A percentile compares a stretch with the other conserved stretches of the same genome.
phyloP scores from a whole-genome alignment of 2,888 invertebrate genomes.

The Amphimallon solstitiale region DNA sequence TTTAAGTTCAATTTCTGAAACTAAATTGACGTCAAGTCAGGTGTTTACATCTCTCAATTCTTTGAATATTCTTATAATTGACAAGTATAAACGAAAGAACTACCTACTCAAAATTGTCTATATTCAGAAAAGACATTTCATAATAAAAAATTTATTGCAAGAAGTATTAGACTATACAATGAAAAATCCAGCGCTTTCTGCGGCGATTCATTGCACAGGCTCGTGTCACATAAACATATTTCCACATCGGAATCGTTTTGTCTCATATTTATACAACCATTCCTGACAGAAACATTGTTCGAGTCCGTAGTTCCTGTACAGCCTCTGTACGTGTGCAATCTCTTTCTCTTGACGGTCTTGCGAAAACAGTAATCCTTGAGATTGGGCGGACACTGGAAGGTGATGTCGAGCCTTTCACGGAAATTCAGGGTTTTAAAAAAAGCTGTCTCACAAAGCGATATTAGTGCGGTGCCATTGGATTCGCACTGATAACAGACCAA shows the following conservation, averaged over 20 bases:
- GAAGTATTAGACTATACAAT: not conserved
- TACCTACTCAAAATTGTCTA: too few relatives aligned
- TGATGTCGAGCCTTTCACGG: constrained; percentile 42
- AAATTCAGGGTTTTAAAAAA: constrained; percentile 43
- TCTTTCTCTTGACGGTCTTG: constrained; percentile 34
- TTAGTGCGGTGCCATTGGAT: constrained; percentile 39
- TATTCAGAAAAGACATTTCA: not conserved
- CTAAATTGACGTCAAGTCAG: too few relatives aligned
- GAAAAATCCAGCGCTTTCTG: not conserved
- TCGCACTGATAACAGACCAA: constrained; percentile 47
- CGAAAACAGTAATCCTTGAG: constrained; percentile 45
- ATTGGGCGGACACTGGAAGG: constrained; percentile 46
- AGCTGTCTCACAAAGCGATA: constrained; percentile 44
- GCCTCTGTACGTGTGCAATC: constrained; percentile 43
- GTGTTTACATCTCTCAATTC: too few relatives aligned
- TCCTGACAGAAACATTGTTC: constrained; percentile 39
- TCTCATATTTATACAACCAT: constrained; percentile 44
- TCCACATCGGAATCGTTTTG: constrained; percentile 27
- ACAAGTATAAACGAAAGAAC: too few relatives aligned
- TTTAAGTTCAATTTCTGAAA: too few relatives aligned
- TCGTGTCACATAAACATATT: constrained; percentile 43
- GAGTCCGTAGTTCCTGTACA: constrained; percentile 44
- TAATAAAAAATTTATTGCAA: not conserved
- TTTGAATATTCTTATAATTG: too few relatives aligned
- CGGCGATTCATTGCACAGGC: constrained; percentile 42